Evolutionary conservation across 2,113 vertebrate genomes (phyloP).

Genomic region (Gulo gulo): DNA sequence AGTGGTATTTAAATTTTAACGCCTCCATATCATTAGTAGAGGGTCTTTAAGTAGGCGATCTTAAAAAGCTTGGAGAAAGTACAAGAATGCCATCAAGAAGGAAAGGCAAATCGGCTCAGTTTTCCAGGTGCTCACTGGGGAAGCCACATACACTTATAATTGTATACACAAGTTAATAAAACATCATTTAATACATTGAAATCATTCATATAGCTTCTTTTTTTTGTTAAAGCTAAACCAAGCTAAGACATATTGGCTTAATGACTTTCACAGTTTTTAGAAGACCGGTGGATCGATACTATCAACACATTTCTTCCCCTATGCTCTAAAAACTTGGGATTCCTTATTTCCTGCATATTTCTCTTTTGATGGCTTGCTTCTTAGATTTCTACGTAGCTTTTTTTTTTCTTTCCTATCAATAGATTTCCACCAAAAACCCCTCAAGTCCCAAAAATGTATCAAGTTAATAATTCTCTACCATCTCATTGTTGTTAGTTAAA

Average conservation of each 20-base stretch:
- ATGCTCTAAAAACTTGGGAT: not conserved
- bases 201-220: not conserved
- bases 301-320: not conserved
- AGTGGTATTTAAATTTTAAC: not conserved
- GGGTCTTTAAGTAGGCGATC: not conserved
- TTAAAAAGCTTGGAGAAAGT: not conserved
- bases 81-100: not conserved
- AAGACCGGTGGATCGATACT: not conserved
- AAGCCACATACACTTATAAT: not conserved
- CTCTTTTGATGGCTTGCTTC: not conserved
- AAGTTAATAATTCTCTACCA: not conserved
- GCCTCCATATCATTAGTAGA: not conserved
- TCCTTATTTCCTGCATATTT: not conserved
- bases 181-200: not conserved
- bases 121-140: fast-evolving
- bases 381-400: not conserved
- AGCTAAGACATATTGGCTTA: not conserved
- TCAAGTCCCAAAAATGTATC: not conserved
- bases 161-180: not conserved
- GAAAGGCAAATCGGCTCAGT: not conserved
- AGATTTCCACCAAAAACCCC: not conserved
- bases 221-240: not conserved
- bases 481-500: not conserved
- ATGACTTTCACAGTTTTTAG: not conserved
- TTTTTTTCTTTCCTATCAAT: not conserved